Percentiles rank a stretch among this genome's conserved stretches.
phyloP scores from a whole-genome alignment of 1,140 invertebrate genomes.

The Stenopsyche tienmushanensis region DNA sequence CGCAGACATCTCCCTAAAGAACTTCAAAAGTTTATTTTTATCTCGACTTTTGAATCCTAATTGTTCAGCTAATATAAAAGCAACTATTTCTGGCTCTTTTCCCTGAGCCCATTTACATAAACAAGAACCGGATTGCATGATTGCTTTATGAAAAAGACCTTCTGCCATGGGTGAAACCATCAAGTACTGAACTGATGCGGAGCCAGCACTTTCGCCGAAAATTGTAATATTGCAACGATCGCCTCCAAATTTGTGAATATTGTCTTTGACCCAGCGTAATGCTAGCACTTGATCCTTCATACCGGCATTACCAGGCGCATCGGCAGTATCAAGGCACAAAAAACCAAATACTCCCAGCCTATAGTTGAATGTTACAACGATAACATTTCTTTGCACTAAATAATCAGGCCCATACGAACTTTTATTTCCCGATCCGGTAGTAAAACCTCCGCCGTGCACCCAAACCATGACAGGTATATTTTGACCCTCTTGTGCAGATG shows the following conservation, averaged over 20 bases:
- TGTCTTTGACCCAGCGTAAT: constrained; percentile 61
- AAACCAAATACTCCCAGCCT: constrained; percentile 54
- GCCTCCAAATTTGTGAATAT: constrained; percentile 62
- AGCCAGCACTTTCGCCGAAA: constrained; percentile 60
- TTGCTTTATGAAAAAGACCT: constrained; percentile 61
- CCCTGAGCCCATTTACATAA: constrained; percentile 62
- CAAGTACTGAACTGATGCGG: constrained; percentile 58
- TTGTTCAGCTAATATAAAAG: constrained; percentile 39
- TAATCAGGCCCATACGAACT: constrained; percentile 24
- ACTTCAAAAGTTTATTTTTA: constrained; percentile 44
- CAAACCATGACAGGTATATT: constrained; percentile 61
- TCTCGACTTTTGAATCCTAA: constrained; percentile 23
- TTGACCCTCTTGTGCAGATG: constrained; percentile 36
- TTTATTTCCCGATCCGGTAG: constrained; percentile 18
- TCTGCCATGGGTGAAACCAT: constrained; percentile 54
- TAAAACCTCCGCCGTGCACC: constrained; percentile 61
- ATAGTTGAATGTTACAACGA: constrained; percentile 32
- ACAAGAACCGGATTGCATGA: constrained; percentile 59
- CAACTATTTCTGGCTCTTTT: constrained; percentile 55
- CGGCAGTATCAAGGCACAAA: constrained; percentile 51
- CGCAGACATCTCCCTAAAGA: constrained; percentile 44
- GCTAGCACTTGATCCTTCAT: constrained; percentile 57
- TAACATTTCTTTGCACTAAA: constrained; percentile 25
- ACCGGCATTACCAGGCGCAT: constrained; percentile 58
- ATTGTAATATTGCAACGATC: constrained; percentile 60